These are phyloP conservation scores for Myxocyprinus asiaticus DNA, from an alignment of 2,113 vertebrate genomes.

Conservation along the genomic window DNA sequence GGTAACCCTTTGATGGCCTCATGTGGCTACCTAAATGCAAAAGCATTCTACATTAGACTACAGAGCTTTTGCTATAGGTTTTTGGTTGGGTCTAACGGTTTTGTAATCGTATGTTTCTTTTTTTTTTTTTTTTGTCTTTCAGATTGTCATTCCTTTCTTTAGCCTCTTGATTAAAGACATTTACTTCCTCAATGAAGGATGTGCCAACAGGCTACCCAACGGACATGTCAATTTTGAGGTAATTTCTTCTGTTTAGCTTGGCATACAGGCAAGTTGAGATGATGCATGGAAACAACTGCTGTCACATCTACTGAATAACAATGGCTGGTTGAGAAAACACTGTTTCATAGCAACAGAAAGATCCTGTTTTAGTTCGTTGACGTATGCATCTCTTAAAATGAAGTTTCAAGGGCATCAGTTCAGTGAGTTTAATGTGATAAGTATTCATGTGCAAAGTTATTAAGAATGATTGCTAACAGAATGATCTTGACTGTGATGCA, in stretches of 20 bases:
- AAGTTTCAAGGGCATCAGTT: slow-evolving; percentile 35
- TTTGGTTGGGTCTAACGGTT: neutral
- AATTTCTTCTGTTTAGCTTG: slow-evolving; percentile 39
- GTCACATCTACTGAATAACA: slow-evolving; percentile 20
- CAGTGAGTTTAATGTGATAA: neutral
- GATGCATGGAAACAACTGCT: slow-evolving; percentile 10
- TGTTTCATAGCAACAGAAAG: slow-evolving; percentile 9
- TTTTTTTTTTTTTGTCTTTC: slow-evolving; percentile 51
- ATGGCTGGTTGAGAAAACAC: slow-evolving; percentile 12
- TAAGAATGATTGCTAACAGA: neutral
- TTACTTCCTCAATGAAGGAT: slow-evolving; percentile 94
- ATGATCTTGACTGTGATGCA: slow-evolving; percentile 60
- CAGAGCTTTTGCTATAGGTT: neutral
- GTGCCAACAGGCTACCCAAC: slow-evolving; percentile 84
- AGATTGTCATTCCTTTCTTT: slow-evolving; percentile 98
- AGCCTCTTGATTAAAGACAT: slow-evolving; percentile 95
- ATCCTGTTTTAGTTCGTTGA: slow-evolving; percentile 43
- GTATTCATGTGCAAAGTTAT: no score
- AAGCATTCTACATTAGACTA: no score
- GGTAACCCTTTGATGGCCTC: neutral
- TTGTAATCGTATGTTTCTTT: neutral
- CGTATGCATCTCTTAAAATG: slow-evolving; percentile 37
- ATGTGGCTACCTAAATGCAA: neutral
- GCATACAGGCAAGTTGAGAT: neutral
- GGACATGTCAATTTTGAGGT: slow-evolving; percentile 95